phyloP scores from a whole-genome alignment of 2,888 invertebrate species.

The Dilophus febrilis region DNA sequence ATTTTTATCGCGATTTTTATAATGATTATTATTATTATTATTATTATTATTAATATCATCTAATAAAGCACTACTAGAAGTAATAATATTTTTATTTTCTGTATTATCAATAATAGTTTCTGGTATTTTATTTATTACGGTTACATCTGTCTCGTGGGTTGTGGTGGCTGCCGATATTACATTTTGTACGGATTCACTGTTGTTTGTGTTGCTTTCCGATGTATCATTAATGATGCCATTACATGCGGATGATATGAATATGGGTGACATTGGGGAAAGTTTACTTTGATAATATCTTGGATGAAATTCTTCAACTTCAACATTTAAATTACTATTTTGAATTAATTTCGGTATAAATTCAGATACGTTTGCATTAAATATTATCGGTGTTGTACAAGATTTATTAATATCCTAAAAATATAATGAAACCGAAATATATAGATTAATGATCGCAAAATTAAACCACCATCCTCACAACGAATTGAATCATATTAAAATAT shows the following conservation, averaged over 20 bases:
- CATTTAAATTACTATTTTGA: conserved; percentile 9
- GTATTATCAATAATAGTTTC: background rate
- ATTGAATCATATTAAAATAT: too few relatives aligned
- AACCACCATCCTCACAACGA: too few relatives aligned
- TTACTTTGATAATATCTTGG: conserved; percentile 8
- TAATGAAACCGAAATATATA: background rate
- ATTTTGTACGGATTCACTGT: too few relatives aligned
- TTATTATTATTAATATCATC: too few relatives aligned
- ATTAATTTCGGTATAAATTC: conserved; percentile 10
- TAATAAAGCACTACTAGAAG: background rate
- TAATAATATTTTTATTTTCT: background rate
- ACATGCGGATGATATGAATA: too few relatives aligned
- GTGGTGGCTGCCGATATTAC: too few relatives aligned
- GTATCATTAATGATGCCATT: too few relatives aligned
- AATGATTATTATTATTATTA: background rate
- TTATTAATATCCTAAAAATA: conserved; percentile 1
- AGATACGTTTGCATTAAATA: conserved; percentile 10
- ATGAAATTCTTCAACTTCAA: conserved; percentile 13
- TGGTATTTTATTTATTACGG: too few relatives aligned
- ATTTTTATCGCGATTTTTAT: background rate
- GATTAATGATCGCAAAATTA: too few relatives aligned
- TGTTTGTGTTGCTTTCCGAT: too few relatives aligned
- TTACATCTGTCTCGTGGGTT: too few relatives aligned
- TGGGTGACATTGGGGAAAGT: too few relatives aligned
- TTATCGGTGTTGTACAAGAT: conserved; percentile 2